Evolutionary conservation across 2,888 invertebrate species (phyloP).

Genomic region (Ichneumon xanthorius): DNA sequence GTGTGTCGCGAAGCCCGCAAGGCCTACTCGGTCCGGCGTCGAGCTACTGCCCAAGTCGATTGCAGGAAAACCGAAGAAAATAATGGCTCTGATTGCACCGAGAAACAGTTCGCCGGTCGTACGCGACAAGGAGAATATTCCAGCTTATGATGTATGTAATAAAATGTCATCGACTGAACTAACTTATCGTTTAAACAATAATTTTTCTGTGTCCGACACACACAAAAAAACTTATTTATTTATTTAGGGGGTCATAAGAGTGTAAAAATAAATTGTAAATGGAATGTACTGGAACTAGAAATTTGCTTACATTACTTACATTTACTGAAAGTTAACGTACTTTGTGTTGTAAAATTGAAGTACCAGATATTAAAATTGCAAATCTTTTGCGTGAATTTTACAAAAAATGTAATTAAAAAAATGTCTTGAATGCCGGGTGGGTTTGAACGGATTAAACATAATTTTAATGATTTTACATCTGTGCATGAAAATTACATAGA

Average conservation of each 20-base stretch:
- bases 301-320: too few relatives aligned
- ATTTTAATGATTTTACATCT: not conserved
- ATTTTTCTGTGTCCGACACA: not conserved
- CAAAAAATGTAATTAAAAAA: not conserved
- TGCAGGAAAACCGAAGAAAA: conserved; percentile 57
- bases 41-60: conserved; percentile 22
- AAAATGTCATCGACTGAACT: not conserved
- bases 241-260: too few relatives aligned
- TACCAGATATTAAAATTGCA: too few relatives aligned
- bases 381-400: too few relatives aligned
- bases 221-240: not conserved
- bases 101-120: conserved; percentile 89
- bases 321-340: not conserved
- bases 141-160: conserved; percentile 89
- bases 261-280: too few relatives aligned
- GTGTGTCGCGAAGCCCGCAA: conserved; percentile 25
- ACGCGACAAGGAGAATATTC: conserved; percentile 89
- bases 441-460: not conserved
- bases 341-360: not conserved
- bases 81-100: conserved; percentile 85
- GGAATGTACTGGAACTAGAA: too few relatives aligned
- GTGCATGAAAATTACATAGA: not conserved
- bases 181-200: conserved; percentile 47
- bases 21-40: conserved; percentile 41
- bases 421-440: not conserved